These are phyloP conservation scores for Cinara cedri DNA, from an alignment of 2,888 invertebrate genomes.

Conservation along the genomic window DNA sequence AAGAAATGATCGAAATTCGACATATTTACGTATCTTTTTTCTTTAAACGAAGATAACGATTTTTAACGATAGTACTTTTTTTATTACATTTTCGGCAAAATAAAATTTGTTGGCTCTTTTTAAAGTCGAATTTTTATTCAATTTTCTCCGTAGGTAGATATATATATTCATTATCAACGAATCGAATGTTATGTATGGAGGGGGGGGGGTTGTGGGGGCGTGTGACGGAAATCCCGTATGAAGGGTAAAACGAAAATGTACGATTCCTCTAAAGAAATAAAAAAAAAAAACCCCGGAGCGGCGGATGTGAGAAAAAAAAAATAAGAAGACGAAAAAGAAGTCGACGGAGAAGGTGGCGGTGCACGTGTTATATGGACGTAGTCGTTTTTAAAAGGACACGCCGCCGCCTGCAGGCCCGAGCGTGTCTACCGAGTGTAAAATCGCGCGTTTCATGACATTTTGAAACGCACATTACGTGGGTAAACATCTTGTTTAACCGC, in stretches of 20 bases:
- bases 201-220: no score
- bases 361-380: constrained; percentile 17
- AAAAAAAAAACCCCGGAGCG: not conserved
- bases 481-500: constrained; percentile 58
- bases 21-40: no score
- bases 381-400: constrained; percentile 43
- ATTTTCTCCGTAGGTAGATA: no score
- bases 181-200: no score
- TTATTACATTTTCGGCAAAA: no score
- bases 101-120: no score
- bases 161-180: no score
- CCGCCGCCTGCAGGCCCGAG: constrained; percentile 34
- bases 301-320: not conserved
- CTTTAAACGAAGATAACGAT: no score
- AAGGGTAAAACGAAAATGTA: not conserved
- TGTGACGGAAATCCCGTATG: not conserved
- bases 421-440: constrained; percentile 57
- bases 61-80: no score
- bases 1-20: no score
- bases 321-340: constrained; percentile 12
- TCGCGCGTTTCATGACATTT: constrained; percentile 59
- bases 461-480: constrained; percentile 58
- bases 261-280: no score
- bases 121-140: no score
- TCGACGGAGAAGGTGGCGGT: not conserved